These are phyloP conservation scores for Ectropis crepuscularia DNA, from an alignment of 2,888 invertebrate species.

Conservation along the genomic window DNA sequence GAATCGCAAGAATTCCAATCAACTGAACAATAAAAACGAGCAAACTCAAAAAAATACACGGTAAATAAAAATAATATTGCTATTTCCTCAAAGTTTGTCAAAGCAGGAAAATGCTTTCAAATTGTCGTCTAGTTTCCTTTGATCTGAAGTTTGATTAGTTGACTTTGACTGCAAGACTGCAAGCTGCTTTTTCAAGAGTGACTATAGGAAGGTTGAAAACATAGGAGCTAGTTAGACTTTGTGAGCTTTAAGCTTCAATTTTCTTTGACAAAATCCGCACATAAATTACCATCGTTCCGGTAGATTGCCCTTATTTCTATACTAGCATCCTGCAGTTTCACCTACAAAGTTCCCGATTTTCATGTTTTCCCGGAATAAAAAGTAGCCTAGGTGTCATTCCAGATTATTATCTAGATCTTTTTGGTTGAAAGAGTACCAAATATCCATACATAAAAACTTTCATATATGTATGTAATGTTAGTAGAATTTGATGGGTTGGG, in stretches of 20 bases:
- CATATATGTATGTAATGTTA: too few relatives aligned
- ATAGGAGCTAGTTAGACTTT: neutral
- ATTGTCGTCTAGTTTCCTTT: constrained; percentile 15
- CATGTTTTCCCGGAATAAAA: too few relatives aligned
- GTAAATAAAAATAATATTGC: constrained; percentile 9
- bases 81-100: constrained; percentile 18
- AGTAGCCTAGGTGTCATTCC: too few relatives aligned
- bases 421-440: too few relatives aligned
- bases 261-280: constrained; percentile 2
- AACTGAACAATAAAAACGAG: neutral
- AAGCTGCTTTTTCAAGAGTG: constrained; percentile 2
- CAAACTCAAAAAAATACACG: constrained; percentile 6
- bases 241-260: neutral
- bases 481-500: too few relatives aligned
- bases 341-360: too few relatives aligned
- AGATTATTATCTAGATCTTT: too few relatives aligned
- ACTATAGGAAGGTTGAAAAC: neutral
- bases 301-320: too few relatives aligned
- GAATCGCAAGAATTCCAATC: constrained; percentile 2
- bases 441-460: too few relatives aligned
- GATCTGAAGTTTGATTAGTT: constrained; percentile 18
- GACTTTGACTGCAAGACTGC: constrained; percentile 1
- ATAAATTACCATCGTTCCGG: neutral
- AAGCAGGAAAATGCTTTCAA: constrained; percentile 14
- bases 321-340: too few relatives aligned